These are phyloP conservation scores for Eidolon dupreanum DNA, from an alignment of 2,797 vertebrate species.

Conservation along the genomic window DNA sequence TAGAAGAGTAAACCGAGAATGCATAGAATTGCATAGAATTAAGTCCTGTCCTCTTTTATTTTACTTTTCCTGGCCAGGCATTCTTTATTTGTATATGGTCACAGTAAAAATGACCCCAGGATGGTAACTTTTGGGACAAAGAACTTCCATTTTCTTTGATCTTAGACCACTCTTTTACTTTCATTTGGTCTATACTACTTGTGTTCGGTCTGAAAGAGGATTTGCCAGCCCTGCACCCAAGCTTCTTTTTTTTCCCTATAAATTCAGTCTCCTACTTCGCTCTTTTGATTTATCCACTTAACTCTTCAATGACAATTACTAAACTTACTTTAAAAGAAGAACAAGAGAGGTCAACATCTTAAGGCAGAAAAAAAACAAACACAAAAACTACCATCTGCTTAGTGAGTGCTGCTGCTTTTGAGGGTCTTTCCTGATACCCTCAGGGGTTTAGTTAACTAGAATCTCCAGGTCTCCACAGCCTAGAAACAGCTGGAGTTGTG, in stretches of 20 bases:
- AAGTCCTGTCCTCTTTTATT: not conserved
- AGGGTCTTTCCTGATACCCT: not conserved
- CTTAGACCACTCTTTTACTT: not conserved
- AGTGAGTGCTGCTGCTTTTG: not conserved
- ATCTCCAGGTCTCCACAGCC: not conserved
- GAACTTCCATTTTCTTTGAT: not conserved
- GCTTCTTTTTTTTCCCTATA: not conserved
- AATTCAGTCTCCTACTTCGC: not conserved
- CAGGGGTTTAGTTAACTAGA: not conserved
- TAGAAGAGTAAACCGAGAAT: not conserved
- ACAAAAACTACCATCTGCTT: not conserved
- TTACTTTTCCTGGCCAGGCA: not conserved
- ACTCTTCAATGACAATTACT: not conserved
- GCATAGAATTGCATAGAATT: not conserved
- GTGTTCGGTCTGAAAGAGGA: not conserved
- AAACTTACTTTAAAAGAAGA: conserved; percentile 25
- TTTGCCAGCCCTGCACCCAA: not conserved
- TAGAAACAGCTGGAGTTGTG: conserved; percentile 9
- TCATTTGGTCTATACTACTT: not conserved
- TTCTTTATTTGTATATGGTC: not conserved
- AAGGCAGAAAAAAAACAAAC: not conserved
- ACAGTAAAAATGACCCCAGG: not conserved
- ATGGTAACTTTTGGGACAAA: not conserved
- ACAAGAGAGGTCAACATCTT: not conserved
- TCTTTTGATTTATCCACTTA: not conserved